Evolutionary conservation across 1,140 invertebrate genomes (phyloP).

Genomic region (Papilio dardanus): DNA sequence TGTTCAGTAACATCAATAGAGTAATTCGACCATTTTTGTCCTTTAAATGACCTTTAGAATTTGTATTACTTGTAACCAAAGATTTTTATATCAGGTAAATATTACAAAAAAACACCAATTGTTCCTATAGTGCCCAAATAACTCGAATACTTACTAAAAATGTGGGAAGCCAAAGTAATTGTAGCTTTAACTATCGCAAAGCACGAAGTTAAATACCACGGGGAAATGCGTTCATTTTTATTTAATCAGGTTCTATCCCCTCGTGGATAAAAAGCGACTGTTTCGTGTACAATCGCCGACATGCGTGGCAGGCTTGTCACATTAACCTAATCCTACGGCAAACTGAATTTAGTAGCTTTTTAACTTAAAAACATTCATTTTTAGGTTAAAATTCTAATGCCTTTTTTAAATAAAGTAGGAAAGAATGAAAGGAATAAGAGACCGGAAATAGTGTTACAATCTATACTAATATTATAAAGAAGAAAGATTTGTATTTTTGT

Average conservation of each 20-base stretch:
- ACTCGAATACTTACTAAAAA: no score
- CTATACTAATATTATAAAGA: no score
- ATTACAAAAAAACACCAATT: not conserved
- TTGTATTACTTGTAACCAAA: not conserved
- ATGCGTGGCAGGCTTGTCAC: not conserved
- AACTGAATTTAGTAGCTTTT: constrained; percentile 6
- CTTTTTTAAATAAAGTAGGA: no score
- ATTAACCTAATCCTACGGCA: constrained; percentile 14
- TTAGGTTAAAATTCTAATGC: not conserved
- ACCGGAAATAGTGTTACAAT: no score
- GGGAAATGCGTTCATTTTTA: not conserved
- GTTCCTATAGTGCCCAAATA: not conserved
- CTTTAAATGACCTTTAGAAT: not conserved
- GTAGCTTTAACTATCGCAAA: not conserved
- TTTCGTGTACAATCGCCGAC: not conserved
- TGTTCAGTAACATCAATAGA: not conserved
- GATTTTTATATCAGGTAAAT: not conserved
- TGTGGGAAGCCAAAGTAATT: not conserved
- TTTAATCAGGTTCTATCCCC: constrained; percentile 1
- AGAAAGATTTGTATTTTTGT: no score
- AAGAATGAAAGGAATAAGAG: no score
- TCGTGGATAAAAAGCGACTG: not conserved
- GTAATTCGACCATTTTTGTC: not conserved
- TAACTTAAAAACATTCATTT: not conserved
- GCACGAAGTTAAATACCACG: not conserved